Conservation (phyloP, 2,888 invertebrate species). For the Perdita meconis region DNA sequence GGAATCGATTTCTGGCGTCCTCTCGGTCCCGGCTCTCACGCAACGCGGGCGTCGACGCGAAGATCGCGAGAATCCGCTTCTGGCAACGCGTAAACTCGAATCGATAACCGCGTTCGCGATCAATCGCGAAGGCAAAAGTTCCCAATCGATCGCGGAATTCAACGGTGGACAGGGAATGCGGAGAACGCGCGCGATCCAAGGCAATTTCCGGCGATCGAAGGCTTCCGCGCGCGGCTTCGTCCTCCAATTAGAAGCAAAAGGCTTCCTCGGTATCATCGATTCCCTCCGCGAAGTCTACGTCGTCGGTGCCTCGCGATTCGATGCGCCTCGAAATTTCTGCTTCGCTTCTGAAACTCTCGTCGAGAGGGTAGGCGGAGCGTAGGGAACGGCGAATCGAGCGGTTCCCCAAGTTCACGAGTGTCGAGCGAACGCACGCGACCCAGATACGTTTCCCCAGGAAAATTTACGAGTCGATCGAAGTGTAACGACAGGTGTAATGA, state of each 20-base stretch:
- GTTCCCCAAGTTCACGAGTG: neutral
- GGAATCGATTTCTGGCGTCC: no score
- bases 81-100: no score
- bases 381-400: neutral
- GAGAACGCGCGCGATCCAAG: constrained; percentile 40
- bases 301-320: neutral
- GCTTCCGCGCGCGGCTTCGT: constrained; percentile 43
- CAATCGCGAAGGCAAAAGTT: neutral
- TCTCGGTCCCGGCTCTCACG: no score
- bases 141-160: neutral
- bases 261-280: neutral
- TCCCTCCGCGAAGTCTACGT: neutral
- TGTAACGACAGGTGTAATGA: neutral
- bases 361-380: no score
- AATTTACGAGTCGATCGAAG: neutral
- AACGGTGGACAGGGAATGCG: constrained; percentile 14
- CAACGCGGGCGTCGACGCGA: no score
- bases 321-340: no score
- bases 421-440: neutral
- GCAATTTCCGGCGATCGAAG: constrained; percentile 35
- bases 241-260: constrained; percentile 50
- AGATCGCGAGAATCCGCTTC: no score
- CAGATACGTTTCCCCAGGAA: neutral
- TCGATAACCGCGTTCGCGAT: neutral
- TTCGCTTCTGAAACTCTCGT: no score